These are phyloP conservation scores for Bovichtus diacanthus DNA, from an alignment of 2,797 vertebrate genomes.

Conservation along the genomic window DNA sequence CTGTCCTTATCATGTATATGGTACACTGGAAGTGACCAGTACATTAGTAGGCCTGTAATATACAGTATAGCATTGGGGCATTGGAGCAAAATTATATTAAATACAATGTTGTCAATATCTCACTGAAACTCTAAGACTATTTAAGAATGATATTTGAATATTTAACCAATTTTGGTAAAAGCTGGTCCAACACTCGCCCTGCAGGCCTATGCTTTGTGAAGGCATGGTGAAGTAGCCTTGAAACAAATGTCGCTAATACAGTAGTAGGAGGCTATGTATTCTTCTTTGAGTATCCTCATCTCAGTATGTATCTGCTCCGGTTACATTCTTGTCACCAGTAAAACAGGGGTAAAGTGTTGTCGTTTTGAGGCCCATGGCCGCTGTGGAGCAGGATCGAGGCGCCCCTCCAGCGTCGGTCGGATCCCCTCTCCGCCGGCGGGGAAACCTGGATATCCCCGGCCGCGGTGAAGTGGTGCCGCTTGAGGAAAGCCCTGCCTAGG, in stretches of 20 bases:
- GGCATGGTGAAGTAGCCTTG: background rate
- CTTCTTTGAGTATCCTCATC: background rate
- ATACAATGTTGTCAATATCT: background rate
- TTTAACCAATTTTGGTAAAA: background rate
- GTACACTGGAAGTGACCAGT: background rate
- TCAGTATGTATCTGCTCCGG: background rate
- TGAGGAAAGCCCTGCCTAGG: slow-evolving; percentile 54
- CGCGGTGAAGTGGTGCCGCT: slow-evolving; percentile 20
- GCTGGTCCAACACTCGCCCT: background rate
- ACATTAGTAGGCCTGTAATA: background rate
- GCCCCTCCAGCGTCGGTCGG: background rate
- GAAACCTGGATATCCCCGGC: slow-evolving; percentile 33
- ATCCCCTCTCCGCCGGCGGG: slow-evolving; percentile 15
- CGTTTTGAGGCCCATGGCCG: background rate
- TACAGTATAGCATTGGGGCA: background rate
- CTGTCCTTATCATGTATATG: background rate
- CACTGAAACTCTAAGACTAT: background rate
- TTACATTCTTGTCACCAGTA: background rate
- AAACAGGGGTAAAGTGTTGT: background rate
- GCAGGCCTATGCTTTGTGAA: background rate
- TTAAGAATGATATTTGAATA: background rate
- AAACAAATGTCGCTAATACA: background rate
- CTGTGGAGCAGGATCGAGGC: background rate
- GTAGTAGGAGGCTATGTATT: too few relatives aligned
- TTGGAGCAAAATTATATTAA: background rate